A percentile compares a stretch with the other conserved stretches of the same genome.
Conservation (phyloP, 64 coral and sea anemone species). For the Actinia equina region DNA sequence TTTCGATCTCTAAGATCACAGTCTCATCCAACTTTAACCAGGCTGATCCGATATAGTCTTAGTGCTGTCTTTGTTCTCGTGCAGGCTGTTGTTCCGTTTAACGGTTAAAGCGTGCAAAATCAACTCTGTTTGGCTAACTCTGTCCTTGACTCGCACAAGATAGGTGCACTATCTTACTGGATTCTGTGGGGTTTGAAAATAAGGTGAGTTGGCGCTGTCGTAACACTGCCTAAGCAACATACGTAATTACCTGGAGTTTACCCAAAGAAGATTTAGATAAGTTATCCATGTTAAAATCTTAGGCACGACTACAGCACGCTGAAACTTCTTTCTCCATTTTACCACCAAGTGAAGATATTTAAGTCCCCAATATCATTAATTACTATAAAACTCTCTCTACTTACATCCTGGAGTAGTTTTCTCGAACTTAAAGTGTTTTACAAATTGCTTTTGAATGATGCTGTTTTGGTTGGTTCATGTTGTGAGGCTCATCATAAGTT, state of each 20-base stretch:
- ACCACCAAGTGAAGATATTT: too few species aligned
- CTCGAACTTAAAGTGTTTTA: neutral
- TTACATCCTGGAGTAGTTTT: neutral
- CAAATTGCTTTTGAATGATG: neutral
- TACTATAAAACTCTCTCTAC: neutral
- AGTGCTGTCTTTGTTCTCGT: neutral
- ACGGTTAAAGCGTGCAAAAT: neutral
- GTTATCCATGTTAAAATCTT: neutral
- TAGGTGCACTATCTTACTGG: neutral
- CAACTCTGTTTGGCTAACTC: neutral
- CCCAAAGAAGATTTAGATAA: neutral
- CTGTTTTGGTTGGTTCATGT: neutral
- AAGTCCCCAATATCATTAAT: too few species aligned
- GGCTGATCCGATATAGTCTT: neutral
- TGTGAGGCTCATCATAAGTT: neutral
- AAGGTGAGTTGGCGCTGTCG: neutral
- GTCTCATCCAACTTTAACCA: neutral
- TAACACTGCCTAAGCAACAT: neutral
- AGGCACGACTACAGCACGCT: neutral
- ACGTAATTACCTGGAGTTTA: neutral
- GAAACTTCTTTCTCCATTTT: neutral
- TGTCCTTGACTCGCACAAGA: neutral
- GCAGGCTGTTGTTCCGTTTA: neutral
- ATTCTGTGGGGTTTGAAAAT: neutral
- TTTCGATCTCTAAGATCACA: neutral